Evolutionary conservation across 1,140 invertebrate species (phyloP), one percentile per base, ranked within the genome.

Genomic region (Stenopsyche tienmushanensis): DNA sequence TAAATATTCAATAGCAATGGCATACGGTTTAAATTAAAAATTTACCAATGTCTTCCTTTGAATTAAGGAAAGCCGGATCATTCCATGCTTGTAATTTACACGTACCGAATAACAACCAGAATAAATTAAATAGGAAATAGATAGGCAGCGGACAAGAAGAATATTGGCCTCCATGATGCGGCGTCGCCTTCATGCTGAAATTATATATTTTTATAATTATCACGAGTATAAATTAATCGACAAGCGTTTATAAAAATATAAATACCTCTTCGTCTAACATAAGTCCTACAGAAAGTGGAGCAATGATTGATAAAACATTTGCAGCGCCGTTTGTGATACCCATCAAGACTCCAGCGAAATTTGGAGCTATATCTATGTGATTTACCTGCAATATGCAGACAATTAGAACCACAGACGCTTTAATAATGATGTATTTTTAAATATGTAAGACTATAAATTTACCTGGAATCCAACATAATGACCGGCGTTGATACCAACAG

Each of bases 301-400:
- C 86, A 21, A 90, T 76, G 67, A 91, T 88, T 3, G 88, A 88
- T 59, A 88, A 81, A 24, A 90, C 77, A 69, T 89, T 91, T 1
- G 87, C 86, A 54, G 85, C 74, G 59, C 83, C 86, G 75, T 92
- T 92, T 20, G 87, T 88, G 49, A 91, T 80, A 3, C 89, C 88
- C 87, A 90, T 89, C 55, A 90, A 72, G 13, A 79, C 80, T 23
- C 87, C 86, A 44, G 88, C 88, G 79, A 83, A 85, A 76, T 86
- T 88, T 13, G 88, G 88, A 17, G 89, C 85, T 67, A 92, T 75
- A 73, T 91, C 89, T 21, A 91, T 83, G 71, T 89, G 88, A 57
- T 90, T 89, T 13, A 84, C 77, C 72, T 85, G 77, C 9, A 69
- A 71, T 50, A 15, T 15, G 42, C 49, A 58, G 52, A 47, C 17